A percentile compares a stretch with the other conserved stretches of the same genome.
These are phyloP conservation scores for Philonicus albiceps DNA, from an alignment of 2,888 invertebrate genomes.

Conservation along the genomic window DNA sequence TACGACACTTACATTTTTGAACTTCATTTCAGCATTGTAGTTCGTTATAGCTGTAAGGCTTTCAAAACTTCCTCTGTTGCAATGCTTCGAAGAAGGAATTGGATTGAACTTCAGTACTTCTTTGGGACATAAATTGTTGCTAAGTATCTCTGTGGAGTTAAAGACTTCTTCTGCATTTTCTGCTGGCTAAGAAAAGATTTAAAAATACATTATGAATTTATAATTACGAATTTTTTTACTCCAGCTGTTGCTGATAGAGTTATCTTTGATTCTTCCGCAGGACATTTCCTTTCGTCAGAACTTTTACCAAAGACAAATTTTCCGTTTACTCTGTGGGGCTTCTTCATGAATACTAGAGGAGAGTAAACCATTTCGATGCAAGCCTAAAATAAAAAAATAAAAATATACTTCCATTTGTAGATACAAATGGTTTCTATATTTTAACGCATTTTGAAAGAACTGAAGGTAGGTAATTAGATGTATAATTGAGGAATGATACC, in stretches of 20 bases:
- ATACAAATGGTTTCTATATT: no score
- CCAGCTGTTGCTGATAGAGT: slow-evolving; percentile 58
- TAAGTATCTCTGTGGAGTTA: slow-evolving; percentile 49
- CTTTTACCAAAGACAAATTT: slow-evolving; percentile 58
- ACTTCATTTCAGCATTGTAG: slow-evolving; percentile 59
- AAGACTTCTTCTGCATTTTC: slow-evolving; percentile 53
- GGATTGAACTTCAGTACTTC: slow-evolving; percentile 62
- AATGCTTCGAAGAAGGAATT: slow-evolving; percentile 61
- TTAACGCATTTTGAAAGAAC: no score
- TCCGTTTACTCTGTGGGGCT: slow-evolving; percentile 60
- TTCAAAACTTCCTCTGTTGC: slow-evolving; percentile 61
- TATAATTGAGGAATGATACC: no score
- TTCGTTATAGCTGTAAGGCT: slow-evolving; percentile 61
- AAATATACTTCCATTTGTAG: no score
- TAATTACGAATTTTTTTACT: slow-evolving; percentile 53
- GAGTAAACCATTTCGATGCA: slow-evolving; percentile 60
- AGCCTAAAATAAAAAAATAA: slow-evolving; percentile 53
- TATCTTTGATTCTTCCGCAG: slow-evolving; percentile 56
- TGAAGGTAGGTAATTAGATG: no score
- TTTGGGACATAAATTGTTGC: slow-evolving; percentile 60
- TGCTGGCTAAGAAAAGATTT: slow-evolving; percentile 55
- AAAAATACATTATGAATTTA: neutral
- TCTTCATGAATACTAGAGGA: slow-evolving; percentile 61
- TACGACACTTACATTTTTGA: slow-evolving; percentile 57
- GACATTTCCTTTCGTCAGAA: slow-evolving; percentile 55